A percentile compares a stretch with the other conserved stretches of the same genome.
Conservation (phyloP, 2,888 invertebrate genomes). For the Protodeltote pygarga region DNA sequence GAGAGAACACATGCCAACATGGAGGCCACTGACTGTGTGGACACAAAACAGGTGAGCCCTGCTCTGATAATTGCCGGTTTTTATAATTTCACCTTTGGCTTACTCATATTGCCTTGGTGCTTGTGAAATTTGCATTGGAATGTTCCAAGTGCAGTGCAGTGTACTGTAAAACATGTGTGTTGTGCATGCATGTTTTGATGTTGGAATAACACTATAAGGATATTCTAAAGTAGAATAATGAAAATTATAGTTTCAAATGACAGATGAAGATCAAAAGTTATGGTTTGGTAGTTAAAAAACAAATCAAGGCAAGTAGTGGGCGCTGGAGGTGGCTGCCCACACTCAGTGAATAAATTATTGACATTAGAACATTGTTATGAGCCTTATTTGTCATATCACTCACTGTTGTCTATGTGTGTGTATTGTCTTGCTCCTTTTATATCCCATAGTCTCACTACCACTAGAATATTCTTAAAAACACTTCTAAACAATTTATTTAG, state of each 20-base stretch:
- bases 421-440: slow-evolving; percentile 53
- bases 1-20: slow-evolving; percentile 86
- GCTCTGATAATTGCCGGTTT: slow-evolving; percentile 77
- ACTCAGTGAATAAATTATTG: slow-evolving; percentile 83
- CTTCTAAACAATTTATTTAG: too few relatives aligned
- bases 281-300: slow-evolving; percentile 43
- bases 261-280: slow-evolving; percentile 14
- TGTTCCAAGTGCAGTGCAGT: slow-evolving; percentile 36
- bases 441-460: slow-evolving; percentile 21
- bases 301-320: slow-evolving; percentile 82
- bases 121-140: slow-evolving; percentile 55
- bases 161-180: slow-evolving; percentile 28
- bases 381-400: slow-evolving; percentile 73
- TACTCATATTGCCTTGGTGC: slow-evolving; percentile 58
- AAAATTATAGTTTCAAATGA: background rate
- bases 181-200: slow-evolving; percentile 30
- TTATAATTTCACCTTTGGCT: slow-evolving; percentile 66
- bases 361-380: slow-evolving; percentile 79
- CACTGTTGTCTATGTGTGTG: slow-evolving; percentile 62
- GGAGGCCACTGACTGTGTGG: slow-evolving; percentile 88
- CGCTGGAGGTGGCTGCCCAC: slow-evolving; percentile 78
- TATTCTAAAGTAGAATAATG: slow-evolving; percentile 7
- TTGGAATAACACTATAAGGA: slow-evolving; percentile 3
- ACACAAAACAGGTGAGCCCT: slow-evolving; percentile 88
- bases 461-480: slow-evolving; percentile 35